Conservation (phyloP, 2,888 invertebrate species). For the Peribatodes rhomboidaria region DNA sequence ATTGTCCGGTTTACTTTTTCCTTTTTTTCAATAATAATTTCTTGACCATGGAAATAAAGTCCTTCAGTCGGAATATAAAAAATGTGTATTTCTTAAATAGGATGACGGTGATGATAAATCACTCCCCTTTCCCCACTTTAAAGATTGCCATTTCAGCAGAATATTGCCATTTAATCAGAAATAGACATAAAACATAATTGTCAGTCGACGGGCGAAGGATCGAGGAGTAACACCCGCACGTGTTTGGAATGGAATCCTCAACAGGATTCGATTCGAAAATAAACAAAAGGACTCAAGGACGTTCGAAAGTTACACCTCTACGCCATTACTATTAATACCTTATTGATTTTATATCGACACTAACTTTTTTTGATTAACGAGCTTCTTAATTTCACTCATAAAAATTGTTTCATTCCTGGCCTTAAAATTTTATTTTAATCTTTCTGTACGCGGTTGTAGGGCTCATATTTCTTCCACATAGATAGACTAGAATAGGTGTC, state of each 20-base stretch:
- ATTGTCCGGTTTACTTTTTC: too few relatives aligned
- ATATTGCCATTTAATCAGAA: too few relatives aligned
- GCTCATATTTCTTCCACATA: not conserved
- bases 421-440: not conserved
- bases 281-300: slow-evolving; percentile 27
- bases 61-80: too few relatives aligned
- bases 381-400: slow-evolving; percentile 19
- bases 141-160: not conserved
- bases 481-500: not conserved
- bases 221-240: slow-evolving; percentile 20
- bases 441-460: not conserved
- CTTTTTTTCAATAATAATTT: too few relatives aligned
- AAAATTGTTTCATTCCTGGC: not conserved
- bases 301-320: slow-evolving; percentile 32
- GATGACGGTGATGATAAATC: too few relatives aligned
- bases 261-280: slow-evolving; percentile 29
- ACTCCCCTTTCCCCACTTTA: not conserved
- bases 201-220: slow-evolving; percentile 19
- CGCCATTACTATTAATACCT: slow-evolving; percentile 7
- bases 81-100: too few relatives aligned
- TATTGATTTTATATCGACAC: slow-evolving; percentile 22
- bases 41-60: too few relatives aligned
- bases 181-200: slow-evolving; percentile 16
- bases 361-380: slow-evolving; percentile 9
- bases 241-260: slow-evolving; percentile 27